Evolutionary conservation across 1,140 invertebrate genomes (phyloP).

Genomic region (Coenobita brevimanus): DNA sequence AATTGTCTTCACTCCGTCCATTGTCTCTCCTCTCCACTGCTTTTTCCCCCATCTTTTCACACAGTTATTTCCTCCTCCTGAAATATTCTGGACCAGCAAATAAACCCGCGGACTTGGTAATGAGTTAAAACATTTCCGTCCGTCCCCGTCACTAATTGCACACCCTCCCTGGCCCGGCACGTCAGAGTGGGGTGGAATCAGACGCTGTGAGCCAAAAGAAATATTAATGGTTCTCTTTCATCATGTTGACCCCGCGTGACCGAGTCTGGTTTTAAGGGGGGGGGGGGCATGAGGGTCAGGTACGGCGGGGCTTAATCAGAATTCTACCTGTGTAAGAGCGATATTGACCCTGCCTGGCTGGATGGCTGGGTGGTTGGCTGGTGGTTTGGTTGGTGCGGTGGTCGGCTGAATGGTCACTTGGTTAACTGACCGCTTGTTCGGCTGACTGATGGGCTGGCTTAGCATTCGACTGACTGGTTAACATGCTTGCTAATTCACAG

Average conservation of each 20-base stretch:
- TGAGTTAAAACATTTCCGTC: too few species aligned
- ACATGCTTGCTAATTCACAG: too few species aligned
- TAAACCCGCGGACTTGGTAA: background rate
- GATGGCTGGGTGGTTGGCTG: too few species aligned
- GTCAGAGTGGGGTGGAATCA: background rate
- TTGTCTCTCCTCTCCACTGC: background rate
- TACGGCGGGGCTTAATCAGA: conserved; percentile 29
- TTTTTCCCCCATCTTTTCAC: background rate
- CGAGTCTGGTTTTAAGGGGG: conserved; percentile 19
- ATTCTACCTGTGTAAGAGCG: conserved; percentile 25
- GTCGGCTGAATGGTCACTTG: too few species aligned
- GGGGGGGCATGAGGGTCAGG: conserved; percentile 8
- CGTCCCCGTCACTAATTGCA: background rate
- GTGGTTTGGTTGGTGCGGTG: too few species aligned
- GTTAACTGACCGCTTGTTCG: too few species aligned
- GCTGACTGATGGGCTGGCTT: too few species aligned
- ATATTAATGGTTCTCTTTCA: conserved; percentile 37
- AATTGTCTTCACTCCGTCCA: background rate
- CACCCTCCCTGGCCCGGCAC: background rate
- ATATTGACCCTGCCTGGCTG: conserved; percentile 22
- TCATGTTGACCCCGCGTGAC: conserved; percentile 43
- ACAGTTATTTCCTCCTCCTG: background rate
- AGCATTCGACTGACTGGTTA: too few species aligned
- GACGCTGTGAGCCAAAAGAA: background rate
- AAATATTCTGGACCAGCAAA: background rate